phyloP scores from a whole-genome alignment of 2,888 invertebrate species.

The Eristalinus sepulchralis region DNA sequence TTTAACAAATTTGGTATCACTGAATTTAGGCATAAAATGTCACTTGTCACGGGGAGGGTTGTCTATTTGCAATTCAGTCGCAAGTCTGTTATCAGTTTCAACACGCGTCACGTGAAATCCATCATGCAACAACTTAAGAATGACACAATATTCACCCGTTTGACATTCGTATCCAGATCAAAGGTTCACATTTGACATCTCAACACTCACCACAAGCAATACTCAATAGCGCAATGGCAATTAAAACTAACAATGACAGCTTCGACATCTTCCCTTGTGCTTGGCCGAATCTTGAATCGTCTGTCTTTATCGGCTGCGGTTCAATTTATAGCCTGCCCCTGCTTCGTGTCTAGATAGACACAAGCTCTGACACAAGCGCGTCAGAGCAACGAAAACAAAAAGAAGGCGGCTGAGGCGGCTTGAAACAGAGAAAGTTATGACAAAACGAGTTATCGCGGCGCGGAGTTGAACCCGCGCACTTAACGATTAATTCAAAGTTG shows the following conservation, averaged over 20 bases:
- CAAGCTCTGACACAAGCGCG: no score
- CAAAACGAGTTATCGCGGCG: background rate
- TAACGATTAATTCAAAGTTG: background rate
- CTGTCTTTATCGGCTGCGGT: background rate
- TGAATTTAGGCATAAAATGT: background rate
- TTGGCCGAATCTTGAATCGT: background rate
- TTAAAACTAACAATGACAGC: background rate
- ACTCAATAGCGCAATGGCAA: background rate
- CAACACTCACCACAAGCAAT: background rate
- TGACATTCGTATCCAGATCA: background rate
- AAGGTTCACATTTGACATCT: background rate
- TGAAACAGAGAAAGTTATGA: background rate
- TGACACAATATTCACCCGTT: background rate
- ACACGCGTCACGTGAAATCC: background rate
- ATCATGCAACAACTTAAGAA: background rate
- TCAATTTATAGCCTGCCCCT: background rate
- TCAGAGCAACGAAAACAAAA: background rate
- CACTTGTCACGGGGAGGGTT: background rate
- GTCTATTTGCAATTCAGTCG: background rate
- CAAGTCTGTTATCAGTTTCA: background rate
- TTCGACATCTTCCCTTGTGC: conserved; percentile 2
- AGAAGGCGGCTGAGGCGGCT: background rate
- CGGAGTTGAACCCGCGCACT: background rate
- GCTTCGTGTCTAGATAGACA: background rate
- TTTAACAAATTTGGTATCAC: background rate